Conservation (phyloP, 2,888 invertebrate genomes). For the Meiosimyza decipiens region DNA sequence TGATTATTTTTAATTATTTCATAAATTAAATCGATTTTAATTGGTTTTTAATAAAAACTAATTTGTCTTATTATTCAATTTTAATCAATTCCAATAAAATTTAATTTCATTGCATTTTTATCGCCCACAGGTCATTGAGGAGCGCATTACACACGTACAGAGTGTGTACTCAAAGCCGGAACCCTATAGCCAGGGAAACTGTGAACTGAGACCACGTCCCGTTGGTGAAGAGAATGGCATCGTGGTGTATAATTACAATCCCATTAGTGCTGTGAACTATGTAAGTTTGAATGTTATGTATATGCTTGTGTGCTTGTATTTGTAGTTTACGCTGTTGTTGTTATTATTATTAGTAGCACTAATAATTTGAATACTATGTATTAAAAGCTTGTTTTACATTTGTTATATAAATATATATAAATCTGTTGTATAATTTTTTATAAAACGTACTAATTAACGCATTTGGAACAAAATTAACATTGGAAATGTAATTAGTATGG, state of each 20-base stretch:
- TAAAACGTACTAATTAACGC: too few species aligned
- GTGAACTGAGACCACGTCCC: slow-evolving; percentile 85
- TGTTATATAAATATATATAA: too few species aligned
- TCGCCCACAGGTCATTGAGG: slow-evolving; percentile 78
- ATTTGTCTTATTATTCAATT: too few species aligned
- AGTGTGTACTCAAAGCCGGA: slow-evolving; percentile 80
- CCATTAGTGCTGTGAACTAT: slow-evolving; percentile 88
- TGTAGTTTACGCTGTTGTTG: neutral
- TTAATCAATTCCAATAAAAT: too few species aligned
- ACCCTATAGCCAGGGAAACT: slow-evolving; percentile 83
- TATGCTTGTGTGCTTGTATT: neutral
- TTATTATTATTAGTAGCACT: neutral
- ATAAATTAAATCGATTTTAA: too few species aligned
- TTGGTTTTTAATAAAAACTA: too few species aligned
- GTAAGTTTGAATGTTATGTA: slow-evolving; percentile 70
- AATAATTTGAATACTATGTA: neutral
- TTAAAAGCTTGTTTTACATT: neutral
- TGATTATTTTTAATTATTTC: too few species aligned
- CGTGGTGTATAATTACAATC: slow-evolving; percentile 85
- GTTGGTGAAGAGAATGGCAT: slow-evolving; percentile 88
- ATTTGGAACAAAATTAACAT: too few species aligned
- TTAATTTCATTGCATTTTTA: too few species aligned
- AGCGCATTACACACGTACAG: slow-evolving; percentile 81
- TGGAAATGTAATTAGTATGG: too few species aligned
- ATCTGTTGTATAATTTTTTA: too few species aligned